Conservation (phyloP, 2,888 invertebrate genomes). For the Sphinx pinastri region DNA sequence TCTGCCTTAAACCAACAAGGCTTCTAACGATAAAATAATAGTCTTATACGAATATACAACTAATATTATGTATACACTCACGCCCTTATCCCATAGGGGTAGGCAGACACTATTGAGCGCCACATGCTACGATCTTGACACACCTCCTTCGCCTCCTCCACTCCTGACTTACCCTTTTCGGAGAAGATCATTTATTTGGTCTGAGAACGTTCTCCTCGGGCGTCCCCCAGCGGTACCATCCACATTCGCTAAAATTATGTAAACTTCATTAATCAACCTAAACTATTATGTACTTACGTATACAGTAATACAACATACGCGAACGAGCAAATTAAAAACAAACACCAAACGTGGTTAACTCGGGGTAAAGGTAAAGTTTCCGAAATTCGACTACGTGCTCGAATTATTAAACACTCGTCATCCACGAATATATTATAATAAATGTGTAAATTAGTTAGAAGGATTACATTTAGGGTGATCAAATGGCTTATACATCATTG, state of each 20-base stretch:
- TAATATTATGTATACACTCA: too few species aligned
- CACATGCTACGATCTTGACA: too few species aligned
- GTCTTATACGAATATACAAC: too few species aligned
- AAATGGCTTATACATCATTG: background rate
- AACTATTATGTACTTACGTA: slow-evolving; percentile 1
- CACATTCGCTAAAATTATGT: too few species aligned
- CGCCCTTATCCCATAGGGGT: too few species aligned
- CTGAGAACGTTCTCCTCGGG: too few species aligned
- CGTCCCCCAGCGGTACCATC: too few species aligned
- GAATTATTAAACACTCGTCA: slow-evolving; percentile 22
- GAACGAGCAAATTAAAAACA: slow-evolving; percentile 14
- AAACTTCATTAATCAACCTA: slow-evolving; percentile 7
- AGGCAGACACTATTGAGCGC: too few species aligned
- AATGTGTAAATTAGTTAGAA: slow-evolving; percentile 6
- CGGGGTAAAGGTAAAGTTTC: slow-evolving; percentile 16
- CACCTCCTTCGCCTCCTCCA: too few species aligned
- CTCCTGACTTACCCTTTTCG: too few species aligned
- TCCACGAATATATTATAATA: slow-evolving; percentile 2
- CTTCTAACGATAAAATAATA: too few species aligned
- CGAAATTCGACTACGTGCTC: slow-evolving; percentile 15
- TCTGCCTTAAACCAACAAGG: background rate
- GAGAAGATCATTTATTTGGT: too few species aligned
- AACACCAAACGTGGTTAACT: slow-evolving; percentile 15
- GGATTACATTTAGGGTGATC: slow-evolving; percentile 1
- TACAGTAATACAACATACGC: background rate